phyloP scores from a whole-genome alignment of 2,888 invertebrate species.

The Xanthostigma xanthostigma region DNA sequence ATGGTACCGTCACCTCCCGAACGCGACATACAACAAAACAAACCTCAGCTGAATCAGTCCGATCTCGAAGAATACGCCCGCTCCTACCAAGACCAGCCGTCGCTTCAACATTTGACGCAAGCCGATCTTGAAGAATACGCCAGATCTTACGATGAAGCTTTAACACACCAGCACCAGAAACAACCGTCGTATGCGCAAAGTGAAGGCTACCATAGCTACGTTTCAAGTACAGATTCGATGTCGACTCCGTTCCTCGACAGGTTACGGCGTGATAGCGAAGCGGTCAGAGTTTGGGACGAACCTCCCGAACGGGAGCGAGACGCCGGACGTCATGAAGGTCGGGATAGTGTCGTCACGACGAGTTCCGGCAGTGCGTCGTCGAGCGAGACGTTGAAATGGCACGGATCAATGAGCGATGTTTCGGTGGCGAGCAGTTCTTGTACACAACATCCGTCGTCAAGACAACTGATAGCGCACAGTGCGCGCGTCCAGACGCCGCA shows the following conservation, averaged over 20 bases:
- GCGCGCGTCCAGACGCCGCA: conserved; percentile 63
- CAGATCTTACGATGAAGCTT: conserved; percentile 39
- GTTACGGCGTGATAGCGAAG: conserved; percentile 46
- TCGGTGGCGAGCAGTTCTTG: conserved; percentile 43
- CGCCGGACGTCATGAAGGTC: conserved; percentile 26
- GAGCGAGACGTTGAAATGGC: conserved; percentile 67
- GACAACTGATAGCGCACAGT: conserved; percentile 59
- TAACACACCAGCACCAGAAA: conserved; percentile 46
- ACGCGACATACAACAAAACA: conserved; percentile 37
- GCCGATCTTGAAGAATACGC: conserved; percentile 57
- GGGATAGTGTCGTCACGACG: conserved; percentile 48
- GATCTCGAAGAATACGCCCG: conserved; percentile 34
- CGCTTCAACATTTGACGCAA: conserved; percentile 33
- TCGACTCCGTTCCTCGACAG: conserved; percentile 64
- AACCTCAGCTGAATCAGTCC: conserved; percentile 29
- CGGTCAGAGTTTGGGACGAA: conserved; percentile 32
- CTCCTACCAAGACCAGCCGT: conserved; percentile 27
- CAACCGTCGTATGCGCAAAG: conserved; percentile 65
- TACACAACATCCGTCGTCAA: conserved; percentile 32
- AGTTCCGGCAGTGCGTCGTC: conserved; percentile 47
- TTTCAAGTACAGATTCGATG: conserved; percentile 56
- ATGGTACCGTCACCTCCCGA: conserved; percentile 56
- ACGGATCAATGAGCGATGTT: conserved; percentile 60
- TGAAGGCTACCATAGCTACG: conserved; percentile 68
- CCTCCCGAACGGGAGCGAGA: conserved; percentile 18